phyloP scores from a whole-genome alignment of 2,797 vertebrate species.

The Alcedo quadribrachys region DNA sequence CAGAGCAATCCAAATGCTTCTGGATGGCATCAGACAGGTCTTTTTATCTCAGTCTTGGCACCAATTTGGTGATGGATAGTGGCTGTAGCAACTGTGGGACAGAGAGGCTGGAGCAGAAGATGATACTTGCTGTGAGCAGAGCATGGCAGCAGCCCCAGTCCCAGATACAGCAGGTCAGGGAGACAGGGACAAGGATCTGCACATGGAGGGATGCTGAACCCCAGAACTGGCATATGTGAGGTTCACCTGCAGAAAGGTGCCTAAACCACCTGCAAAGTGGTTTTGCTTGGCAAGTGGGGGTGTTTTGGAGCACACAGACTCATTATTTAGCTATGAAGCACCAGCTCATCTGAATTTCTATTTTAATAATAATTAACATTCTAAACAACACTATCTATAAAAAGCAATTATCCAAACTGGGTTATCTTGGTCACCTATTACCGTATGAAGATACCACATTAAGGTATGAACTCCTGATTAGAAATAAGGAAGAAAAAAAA shows the following conservation, averaged over 20 bases:
- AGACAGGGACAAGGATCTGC: not conserved
- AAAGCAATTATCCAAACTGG: not conserved
- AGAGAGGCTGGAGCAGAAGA: not conserved
- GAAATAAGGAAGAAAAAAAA: not conserved
- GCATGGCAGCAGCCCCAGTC: accelerated
- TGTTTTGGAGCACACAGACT: not conserved
- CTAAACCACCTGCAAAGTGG: not conserved
- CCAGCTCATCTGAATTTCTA: not conserved
- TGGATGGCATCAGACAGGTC: not conserved
- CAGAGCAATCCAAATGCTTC: not conserved
- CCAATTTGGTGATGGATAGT: not conserved
- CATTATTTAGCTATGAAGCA: not conserved
- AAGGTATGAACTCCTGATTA: not conserved
- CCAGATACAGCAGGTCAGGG: not conserved
- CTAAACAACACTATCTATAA: not conserved
- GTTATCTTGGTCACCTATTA: accelerated
- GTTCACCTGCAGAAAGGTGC: not conserved
- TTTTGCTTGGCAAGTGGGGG: not conserved
- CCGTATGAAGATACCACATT: not conserved
- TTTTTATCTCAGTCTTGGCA: not conserved
- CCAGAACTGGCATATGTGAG: not conserved
- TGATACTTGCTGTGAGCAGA: not conserved
- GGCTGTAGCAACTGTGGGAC: not conserved
- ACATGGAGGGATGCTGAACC: accelerated
- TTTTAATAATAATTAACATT: not conserved